Percentiles rank a stretch among this genome's conserved stretches.
These are phyloP conservation scores for Tetramorium alpestre DNA, from an alignment of 1,140 invertebrate species.

Conservation along the genomic window DNA sequence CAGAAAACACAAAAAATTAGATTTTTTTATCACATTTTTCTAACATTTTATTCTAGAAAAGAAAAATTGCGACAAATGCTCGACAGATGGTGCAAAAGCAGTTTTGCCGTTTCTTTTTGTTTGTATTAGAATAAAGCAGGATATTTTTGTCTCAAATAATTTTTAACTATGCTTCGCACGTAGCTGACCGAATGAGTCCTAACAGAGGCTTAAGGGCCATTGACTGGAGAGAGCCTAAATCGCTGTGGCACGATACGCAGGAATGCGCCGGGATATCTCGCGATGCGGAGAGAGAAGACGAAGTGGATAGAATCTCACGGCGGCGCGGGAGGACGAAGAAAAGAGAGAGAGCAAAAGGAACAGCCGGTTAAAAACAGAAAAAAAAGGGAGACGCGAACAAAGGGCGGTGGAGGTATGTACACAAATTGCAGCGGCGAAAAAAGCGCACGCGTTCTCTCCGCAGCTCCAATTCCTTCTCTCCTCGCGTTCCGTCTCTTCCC, in stretches of 20 bases:
- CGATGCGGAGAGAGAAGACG: slow-evolving; percentile 46
- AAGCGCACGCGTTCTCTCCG: slow-evolving; percentile 57
- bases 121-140: neutral
- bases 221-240: slow-evolving; percentile 55
- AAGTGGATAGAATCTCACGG: slow-evolving; percentile 23
- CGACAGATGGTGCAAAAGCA: neutral
- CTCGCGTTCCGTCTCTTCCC: neutral
- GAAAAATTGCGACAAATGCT: neutral
- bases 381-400: slow-evolving; percentile 1
- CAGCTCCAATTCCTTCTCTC: slow-evolving; percentile 26
- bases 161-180: neutral
- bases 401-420: slow-evolving; percentile 47
- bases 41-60: neutral
- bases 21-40: neutral
- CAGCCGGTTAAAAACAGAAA: slow-evolving; percentile 14
- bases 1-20: neutral
- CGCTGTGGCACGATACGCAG: slow-evolving; percentile 60
- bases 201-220: slow-evolving; percentile 52
- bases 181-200: neutral
- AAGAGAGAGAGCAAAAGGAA: neutral
- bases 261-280: slow-evolving; percentile 77
- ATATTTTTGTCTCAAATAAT: neutral
- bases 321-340: slow-evolving; percentile 22
- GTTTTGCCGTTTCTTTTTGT: neutral
- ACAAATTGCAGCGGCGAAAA: slow-evolving; percentile 77